Evolutionary conservation across 2,113 vertebrate species (phyloP).

Genomic region (Hippocampus guttulatus): DNA sequence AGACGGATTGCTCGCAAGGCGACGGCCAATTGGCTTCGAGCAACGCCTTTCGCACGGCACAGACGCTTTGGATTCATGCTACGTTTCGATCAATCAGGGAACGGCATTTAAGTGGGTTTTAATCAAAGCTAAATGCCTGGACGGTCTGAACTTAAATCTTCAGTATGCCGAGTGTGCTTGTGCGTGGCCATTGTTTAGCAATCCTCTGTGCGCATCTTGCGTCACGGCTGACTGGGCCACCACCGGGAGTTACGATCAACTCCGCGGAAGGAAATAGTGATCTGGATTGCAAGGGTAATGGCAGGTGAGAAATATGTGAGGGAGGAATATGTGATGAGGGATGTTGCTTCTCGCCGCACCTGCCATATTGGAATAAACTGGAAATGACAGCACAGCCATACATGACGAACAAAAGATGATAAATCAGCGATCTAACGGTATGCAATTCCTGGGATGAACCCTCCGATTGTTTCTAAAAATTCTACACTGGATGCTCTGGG

Average conservation of each 20-base stretch:
- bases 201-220: neutral
- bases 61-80: slow-evolving; percentile 13
- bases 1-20: slow-evolving; percentile 22
- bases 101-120: slow-evolving; percentile 23
- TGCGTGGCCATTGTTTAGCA: neutral
- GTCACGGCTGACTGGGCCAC: slow-evolving; percentile 20
- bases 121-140: neutral
- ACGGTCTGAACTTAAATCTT: slow-evolving; percentile 11
- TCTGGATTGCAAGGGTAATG: slow-evolving; percentile 7
- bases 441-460: neutral
- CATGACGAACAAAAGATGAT: too few relatives aligned
- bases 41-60: slow-evolving; percentile 15
- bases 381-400: too few relatives aligned
- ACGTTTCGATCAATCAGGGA: slow-evolving; percentile 31
- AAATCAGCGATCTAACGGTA: too few relatives aligned
- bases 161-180: neutral
- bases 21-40: slow-evolving; percentile 35
- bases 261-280: slow-evolving; percentile 15
- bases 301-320: neutral
- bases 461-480: neutral
- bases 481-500: neutral
- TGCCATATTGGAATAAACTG: neutral
- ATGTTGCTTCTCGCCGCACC: slow-evolving; percentile 16
- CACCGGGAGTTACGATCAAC: slow-evolving; percentile 37
- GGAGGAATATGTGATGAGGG: slow-evolving; percentile 42